Conservation (phyloP, 2,888 invertebrate species). For the Hemaris fuciformis region DNA sequence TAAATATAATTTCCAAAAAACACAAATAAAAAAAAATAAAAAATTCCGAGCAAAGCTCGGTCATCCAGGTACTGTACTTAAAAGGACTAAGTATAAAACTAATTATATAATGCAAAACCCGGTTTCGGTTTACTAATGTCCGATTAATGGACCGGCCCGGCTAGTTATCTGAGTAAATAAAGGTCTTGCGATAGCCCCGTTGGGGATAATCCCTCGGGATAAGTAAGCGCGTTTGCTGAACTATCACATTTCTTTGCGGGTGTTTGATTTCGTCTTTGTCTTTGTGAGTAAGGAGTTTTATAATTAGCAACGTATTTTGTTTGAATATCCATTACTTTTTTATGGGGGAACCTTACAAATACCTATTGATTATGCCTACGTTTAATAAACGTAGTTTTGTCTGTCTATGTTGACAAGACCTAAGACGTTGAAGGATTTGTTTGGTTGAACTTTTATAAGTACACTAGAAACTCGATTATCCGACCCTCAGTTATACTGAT, state of each 20-base stretch:
- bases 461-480: too few species aligned
- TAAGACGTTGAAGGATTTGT: too few species aligned
- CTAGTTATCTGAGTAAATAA: slow-evolving; percentile 38
- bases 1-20: too few species aligned
- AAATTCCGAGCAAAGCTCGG: too few species aligned
- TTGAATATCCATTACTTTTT: not conserved
- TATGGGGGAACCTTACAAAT: too few species aligned
- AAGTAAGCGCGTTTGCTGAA: slow-evolving; percentile 31
- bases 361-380: too few species aligned
- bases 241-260: slow-evolving; percentile 37
- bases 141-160: slow-evolving; percentile 56
- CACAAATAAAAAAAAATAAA: too few species aligned
- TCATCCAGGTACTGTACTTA: too few species aligned
- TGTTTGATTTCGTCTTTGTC: slow-evolving; percentile 2
- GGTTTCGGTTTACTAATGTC: slow-evolving; percentile 60
- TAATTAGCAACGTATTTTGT: not conserved
- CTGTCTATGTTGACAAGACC: too few species aligned
- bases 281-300: not conserved
- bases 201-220: slow-evolving; percentile 35
- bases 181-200: slow-evolving; percentile 16
- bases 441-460: too few species aligned
- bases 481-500: too few species aligned
- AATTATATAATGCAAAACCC: slow-evolving; percentile 44
- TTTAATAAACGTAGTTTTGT: too few species aligned
- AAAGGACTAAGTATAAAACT: slow-evolving; percentile 35